Conservation (phyloP, 2,888 invertebrate species). For the Isotomurus palustris region DNA sequence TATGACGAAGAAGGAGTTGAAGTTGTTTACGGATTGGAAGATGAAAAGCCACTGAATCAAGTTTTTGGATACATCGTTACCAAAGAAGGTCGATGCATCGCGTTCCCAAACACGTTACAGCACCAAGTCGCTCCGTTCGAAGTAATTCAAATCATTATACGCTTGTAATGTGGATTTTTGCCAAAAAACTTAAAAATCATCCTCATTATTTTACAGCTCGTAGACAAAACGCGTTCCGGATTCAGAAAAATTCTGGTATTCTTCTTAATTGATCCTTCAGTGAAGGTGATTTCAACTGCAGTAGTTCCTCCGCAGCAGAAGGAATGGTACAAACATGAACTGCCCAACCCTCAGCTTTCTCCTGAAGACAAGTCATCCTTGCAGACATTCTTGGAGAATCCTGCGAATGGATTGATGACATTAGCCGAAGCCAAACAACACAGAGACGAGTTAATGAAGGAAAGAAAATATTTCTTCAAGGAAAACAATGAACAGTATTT, state of each 20-base stretch:
- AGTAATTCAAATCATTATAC: background rate
- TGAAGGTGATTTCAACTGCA: slow-evolving; percentile 10
- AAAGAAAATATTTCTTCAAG: slow-evolving; percentile 9
- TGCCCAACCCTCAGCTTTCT: too few species aligned
- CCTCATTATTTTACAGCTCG: slow-evolving; percentile 1
- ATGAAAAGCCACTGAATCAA: slow-evolving; percentile 19
- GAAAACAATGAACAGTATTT: slow-evolving; percentile 4
- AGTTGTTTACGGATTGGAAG: slow-evolving; percentile 8
- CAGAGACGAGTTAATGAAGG: slow-evolving; percentile 11
- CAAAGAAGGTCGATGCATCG: slow-evolving; percentile 14
- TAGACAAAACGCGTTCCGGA: slow-evolving; percentile 10
- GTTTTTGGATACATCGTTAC: slow-evolving; percentile 11
- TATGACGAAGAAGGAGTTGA: slow-evolving; percentile 11
- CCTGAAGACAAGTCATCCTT: too few species aligned
- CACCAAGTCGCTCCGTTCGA: slow-evolving; percentile 23
- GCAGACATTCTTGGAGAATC: too few species aligned
- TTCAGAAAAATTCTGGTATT: slow-evolving; percentile 22
- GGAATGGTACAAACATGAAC: slow-evolving; percentile 10
- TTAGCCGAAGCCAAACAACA: slow-evolving; percentile 9
- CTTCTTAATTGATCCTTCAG: slow-evolving; percentile 19
- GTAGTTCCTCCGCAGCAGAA: slow-evolving; percentile 19
- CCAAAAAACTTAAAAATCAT: background rate
- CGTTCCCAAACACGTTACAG: slow-evolving; percentile 21
- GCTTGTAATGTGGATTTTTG: background rate
- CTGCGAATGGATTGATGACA: too few species aligned